Percentiles rank a stretch among this genome's conserved stretches.
Evolutionary conservation across 2,113 vertebrate genomes (phyloP).

Genomic region (Pteropus alecto): DNA sequence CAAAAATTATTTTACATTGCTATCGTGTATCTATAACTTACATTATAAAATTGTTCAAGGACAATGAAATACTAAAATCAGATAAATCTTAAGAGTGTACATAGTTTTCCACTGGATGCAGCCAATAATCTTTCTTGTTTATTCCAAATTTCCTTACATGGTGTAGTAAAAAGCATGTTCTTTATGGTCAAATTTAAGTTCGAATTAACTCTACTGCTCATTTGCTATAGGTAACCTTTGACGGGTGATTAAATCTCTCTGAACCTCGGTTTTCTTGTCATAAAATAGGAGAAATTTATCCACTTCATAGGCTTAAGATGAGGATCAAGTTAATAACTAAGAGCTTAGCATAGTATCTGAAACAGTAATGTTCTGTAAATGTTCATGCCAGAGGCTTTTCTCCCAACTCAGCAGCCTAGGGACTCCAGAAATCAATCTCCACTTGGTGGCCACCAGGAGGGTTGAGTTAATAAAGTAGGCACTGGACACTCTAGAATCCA

Average conservation of each 20-base stretch:
- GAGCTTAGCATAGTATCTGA: not conserved
- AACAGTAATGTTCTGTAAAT: not conserved
- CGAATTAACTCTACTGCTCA: not conserved
- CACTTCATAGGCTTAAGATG: not conserved
- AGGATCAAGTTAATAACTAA: not conserved
- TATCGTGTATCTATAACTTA: not conserved
- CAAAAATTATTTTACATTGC: slow-evolving; percentile 16
- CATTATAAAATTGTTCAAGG: not conserved
- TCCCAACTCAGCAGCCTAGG: not conserved
- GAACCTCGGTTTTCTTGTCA: not conserved
- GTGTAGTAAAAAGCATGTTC: not conserved
- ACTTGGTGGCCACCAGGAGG: not conserved
- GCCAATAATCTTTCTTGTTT: slow-evolving; percentile 8
- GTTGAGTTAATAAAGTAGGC: not conserved
- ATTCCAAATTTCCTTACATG: not conserved
- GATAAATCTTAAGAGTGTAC: slow-evolving; percentile 22
- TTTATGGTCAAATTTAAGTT: not conserved
- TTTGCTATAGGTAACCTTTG: not conserved
- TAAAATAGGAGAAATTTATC: not conserved
- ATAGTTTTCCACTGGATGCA: not conserved
- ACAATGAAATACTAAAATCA: slow-evolving; percentile 23
- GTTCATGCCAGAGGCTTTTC: not conserved
- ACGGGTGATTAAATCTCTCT: not conserved
- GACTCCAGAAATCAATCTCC: not conserved
- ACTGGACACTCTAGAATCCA: not conserved